These are phyloP conservation scores for Polyommatus icarus DNA, from an alignment of 2,888 invertebrate genomes.

Conservation along the genomic window DNA sequence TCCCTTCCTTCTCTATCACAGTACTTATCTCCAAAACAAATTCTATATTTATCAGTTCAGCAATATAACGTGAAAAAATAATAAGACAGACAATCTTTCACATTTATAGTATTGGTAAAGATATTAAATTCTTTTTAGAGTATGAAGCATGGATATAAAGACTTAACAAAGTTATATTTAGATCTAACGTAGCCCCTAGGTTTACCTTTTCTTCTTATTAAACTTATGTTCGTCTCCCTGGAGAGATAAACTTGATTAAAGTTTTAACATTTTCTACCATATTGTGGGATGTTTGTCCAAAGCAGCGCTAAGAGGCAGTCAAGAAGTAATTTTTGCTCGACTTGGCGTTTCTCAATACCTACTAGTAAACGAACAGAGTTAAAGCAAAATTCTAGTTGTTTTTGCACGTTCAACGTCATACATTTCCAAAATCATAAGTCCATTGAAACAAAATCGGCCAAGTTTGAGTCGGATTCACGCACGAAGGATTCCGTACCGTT, in stretches of 20 bases:
- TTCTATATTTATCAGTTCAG: too few species aligned
- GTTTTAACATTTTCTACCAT: conserved; percentile 65
- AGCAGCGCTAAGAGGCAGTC: conserved; percentile 14
- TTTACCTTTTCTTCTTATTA: conserved; percentile 29
- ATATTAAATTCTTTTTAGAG: neutral
- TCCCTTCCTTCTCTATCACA: too few species aligned
- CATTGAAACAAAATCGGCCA: neutral
- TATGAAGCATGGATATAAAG: conserved; percentile 20
- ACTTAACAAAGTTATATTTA: conserved; percentile 43
- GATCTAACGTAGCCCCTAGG: conserved; percentile 36
- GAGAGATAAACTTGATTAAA: conserved; percentile 70
- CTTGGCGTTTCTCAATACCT: neutral
- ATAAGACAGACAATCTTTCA: too few species aligned
- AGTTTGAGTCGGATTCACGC: too few species aligned
- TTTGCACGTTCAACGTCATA: neutral
- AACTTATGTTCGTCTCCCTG: conserved; percentile 54
- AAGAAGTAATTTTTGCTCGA: neutral
- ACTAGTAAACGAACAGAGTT: neutral
- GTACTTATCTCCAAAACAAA: too few species aligned
- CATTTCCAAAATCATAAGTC: conserved; percentile 10
- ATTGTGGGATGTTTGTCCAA: conserved; percentile 41
- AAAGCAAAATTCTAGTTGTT: neutral
- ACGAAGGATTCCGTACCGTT: too few species aligned
- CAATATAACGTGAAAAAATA: too few species aligned
- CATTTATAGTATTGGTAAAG: too few species aligned